A percentile compares a stretch with the other conserved stretches of the same genome.
These are phyloP conservation scores for Rhamphomyia laevipes DNA, from an alignment of 2,888 invertebrate species.

Conservation along the genomic window DNA sequence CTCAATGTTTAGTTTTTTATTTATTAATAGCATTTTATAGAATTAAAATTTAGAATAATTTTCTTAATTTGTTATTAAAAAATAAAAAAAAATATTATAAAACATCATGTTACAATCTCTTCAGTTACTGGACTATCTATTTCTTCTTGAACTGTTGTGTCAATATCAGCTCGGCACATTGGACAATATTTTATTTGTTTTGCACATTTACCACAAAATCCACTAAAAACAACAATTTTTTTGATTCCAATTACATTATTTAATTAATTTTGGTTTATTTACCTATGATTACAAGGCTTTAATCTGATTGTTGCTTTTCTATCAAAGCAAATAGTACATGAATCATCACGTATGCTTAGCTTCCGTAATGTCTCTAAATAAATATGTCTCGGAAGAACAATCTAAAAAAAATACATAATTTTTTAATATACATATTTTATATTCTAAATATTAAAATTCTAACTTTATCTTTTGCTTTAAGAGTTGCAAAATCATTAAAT, in stretches of 20 bases:
- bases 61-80: too few species aligned
- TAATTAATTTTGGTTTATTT: conserved; percentile 26
- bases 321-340: conserved; percentile 81
- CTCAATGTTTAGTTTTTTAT: too few species aligned
- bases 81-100: too few species aligned
- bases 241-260: too few species aligned
- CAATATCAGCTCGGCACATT: conserved; percentile 55
- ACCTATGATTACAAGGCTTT: conserved; percentile 76
- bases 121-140: conserved; percentile 17
- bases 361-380: conserved; percentile 61
- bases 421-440: background rate
- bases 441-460: background rate
- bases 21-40: too few species aligned
- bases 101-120: conserved; percentile 14
- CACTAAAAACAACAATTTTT: conserved; percentile 47
- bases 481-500: conserved; percentile 67
- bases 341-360: conserved; percentile 66
- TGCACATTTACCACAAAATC: conserved; percentile 73
- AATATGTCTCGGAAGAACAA: conserved; percentile 67
- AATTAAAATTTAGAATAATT: too few species aligned
- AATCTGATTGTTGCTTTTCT: conserved; percentile 61
- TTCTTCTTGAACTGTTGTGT: conserved; percentile 20
- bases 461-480: conserved; percentile 65
- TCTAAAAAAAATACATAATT: conserved; percentile 13
- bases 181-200: conserved; percentile 73